These are phyloP conservation scores for Nomada hirtipes DNA, from an alignment of 2,888 invertebrate genomes.

Conservation along the genomic window DNA sequence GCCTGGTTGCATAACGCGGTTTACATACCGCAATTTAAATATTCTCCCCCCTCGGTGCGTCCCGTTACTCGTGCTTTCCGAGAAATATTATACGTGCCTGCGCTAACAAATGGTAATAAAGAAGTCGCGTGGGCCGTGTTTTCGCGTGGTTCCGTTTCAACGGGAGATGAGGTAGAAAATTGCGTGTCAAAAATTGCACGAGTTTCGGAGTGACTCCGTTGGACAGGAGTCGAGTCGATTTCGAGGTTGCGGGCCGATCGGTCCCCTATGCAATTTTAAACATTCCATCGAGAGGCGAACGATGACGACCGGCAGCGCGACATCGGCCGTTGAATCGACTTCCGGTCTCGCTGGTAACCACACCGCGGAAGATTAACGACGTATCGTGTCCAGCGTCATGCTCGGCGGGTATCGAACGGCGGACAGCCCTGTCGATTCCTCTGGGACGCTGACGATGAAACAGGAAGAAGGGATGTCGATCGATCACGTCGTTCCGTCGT, in stretches of 20 bases:
- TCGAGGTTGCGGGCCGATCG: neutral
- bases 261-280: conserved; percentile 72
- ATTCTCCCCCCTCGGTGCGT: conserved; percentile 30
- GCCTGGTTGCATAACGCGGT: conserved; percentile 42
- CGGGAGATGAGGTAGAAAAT: conserved; percentile 2
- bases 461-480: conserved; percentile 48
- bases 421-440: conserved; percentile 65
- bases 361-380: conserved; percentile 70
- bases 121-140: neutral
- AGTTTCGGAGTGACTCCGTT: neutral
- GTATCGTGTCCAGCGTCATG: conserved; percentile 66
- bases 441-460: conserved; percentile 55
- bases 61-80: conserved; percentile 18
- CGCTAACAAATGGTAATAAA: neutral
- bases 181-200: conserved; percentile 31
- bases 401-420: conserved; percentile 51
- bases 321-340: conserved; percentile 59
- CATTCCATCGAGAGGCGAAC: conserved; percentile 68
- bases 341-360: conserved; percentile 63
- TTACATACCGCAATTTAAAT: conserved; percentile 50
- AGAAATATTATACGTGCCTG: conserved; percentile 32
- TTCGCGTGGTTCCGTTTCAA: neutral
- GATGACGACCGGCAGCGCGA: conserved; percentile 66
- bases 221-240: conserved; percentile 1
- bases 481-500: conserved; percentile 53